phyloP scores from a whole-genome alignment of 2,797 vertebrate species.

The Enteromius trimaculatus region DNA sequence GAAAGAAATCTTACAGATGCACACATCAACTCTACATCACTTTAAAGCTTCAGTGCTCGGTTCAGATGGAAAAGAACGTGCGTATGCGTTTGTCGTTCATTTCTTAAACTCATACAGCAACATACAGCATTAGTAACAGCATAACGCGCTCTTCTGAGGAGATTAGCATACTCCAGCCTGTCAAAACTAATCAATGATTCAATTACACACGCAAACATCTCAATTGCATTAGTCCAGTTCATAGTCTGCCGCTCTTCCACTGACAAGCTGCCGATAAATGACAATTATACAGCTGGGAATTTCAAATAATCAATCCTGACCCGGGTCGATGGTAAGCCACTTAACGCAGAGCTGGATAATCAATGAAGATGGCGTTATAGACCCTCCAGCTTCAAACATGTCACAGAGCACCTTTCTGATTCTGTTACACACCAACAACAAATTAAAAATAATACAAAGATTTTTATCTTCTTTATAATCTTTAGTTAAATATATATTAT shows the following conservation, averaged over 20 bases:
- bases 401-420: background rate
- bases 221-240: constrained; percentile 52
- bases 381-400: constrained; percentile 4
- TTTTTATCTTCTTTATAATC: too few relatives aligned
- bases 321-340: constrained; percentile 47
- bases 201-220: constrained; percentile 46
- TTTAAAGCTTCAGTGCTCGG: background rate
- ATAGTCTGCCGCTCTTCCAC: constrained; percentile 43
- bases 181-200: constrained; percentile 56
- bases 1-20: background rate
- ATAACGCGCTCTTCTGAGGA: constrained; percentile 3
- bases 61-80: background rate
- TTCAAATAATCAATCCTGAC: constrained; percentile 54
- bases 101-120: background rate
- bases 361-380: constrained; percentile 47
- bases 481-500: too few relatives aligned
- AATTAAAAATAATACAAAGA: background rate
- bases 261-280: constrained; percentile 50
- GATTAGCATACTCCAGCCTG: constrained; percentile 52
- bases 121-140: background rate
- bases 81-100: background rate
- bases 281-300: constrained; percentile 52
- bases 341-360: constrained; percentile 53
- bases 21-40: background rate
- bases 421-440: background rate